A percentile compares a stretch with the other conserved stretches of the same genome.
Conservation (phyloP, 1,140 invertebrate genomes). For the Saccostrea cuccullata region DNA sequence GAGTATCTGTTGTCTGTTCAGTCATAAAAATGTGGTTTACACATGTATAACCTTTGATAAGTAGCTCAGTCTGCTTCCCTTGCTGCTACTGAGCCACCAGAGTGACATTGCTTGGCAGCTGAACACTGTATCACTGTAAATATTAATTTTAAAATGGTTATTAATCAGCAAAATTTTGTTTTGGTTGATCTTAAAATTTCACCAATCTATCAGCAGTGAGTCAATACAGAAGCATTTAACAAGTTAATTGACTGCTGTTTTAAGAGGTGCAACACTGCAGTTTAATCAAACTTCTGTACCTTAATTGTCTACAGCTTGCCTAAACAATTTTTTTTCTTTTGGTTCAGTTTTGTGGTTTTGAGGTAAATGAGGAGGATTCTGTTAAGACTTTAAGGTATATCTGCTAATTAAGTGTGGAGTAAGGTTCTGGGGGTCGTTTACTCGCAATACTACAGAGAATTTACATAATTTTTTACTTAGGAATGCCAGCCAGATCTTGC, state of each 20-base stretch:
- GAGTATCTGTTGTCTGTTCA: background rate
- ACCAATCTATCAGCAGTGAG: background rate
- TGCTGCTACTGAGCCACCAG: background rate
- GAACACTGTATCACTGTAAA: background rate
- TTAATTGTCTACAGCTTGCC: background rate
- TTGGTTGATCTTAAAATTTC: too few species aligned
- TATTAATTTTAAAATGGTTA: background rate
- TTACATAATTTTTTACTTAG: conserved; percentile 20
- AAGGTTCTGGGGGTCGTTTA: background rate
- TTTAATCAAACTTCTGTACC: background rate
- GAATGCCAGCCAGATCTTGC: conserved; percentile 4
- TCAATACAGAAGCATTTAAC: conserved; percentile 2
- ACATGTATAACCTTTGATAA: background rate
- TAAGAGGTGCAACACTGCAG: conserved; percentile 17
- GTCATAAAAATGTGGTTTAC: background rate
- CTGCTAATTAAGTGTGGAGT: background rate
- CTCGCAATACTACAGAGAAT: background rate
- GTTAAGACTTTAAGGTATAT: background rate
- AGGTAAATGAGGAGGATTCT: background rate
- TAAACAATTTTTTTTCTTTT: background rate
- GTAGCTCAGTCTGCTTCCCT: background rate
- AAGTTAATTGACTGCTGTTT: background rate
- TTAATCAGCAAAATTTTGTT: background rate
- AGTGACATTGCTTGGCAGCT: background rate
- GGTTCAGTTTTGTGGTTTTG: background rate